Evolutionary conservation across 1,140 invertebrate species (phyloP), one percentile per base, ranked within the genome.

Genomic region (Temnothorax longispinosus): DNA sequence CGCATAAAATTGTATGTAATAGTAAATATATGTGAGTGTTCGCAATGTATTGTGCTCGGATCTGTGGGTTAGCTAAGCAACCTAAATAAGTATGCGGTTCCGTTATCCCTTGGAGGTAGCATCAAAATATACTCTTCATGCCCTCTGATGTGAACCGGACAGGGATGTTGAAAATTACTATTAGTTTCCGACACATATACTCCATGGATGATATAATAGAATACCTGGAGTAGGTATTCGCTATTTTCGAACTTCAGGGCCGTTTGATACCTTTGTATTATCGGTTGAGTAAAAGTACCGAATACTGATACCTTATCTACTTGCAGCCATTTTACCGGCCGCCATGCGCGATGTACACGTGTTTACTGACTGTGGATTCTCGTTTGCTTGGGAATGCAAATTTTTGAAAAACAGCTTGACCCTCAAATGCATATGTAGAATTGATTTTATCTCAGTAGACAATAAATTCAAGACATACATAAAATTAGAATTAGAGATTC

Each of bases 311-410:
- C 3, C 50, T 81, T 69, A 81, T 27, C 64, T 35, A 47, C 15
- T 41, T 18, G 18, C 11, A 52, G 13, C 77, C 15, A 71, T 71
- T 69, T 81, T 71, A 81, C 41, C 77, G 65, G n/a, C 77, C n/a
- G 62, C 18, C 15, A 1, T 69, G 44, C 44, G 27, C 7, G 8
- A 64, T 4, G 38, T 3, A 47, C 27, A 41, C 35, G 27, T 38
- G 6, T 41, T 77, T 78, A 78, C 13, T 65, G 18, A 50, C 27
- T 78, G 76, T 1, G 4, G 72, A 52, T 58, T 75, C 18, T 50
- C 5, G 54, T 58, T 71, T 56, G 44, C 15, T 56, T 38, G 8
- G 21, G 11, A 54, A 47, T 27, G n/a, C 11, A 58, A 8, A 8
- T 58, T 75, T 18, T 60, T 32, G 35, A 11, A 10, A 44, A 78